Evolutionary conservation across 2,113 vertebrate species (phyloP), one percentile per base, ranked within the genome.

Genomic region (Piaya cayana): DNA sequence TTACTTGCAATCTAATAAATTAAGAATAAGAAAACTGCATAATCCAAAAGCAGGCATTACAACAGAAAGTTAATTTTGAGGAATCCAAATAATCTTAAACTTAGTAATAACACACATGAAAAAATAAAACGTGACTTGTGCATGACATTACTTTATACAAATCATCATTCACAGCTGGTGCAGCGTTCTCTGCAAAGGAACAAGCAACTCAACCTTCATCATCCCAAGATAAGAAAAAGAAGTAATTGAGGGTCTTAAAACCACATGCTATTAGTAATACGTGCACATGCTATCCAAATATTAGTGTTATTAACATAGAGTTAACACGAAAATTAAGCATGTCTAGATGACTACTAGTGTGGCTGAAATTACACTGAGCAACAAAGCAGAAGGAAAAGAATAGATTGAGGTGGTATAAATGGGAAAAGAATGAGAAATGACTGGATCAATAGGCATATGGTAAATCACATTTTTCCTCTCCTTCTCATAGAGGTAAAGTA

Each of bases 361-460:
- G 49, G 29, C 18, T 92, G 86, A 39, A 81, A 84, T 64, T 52
- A 84, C 34, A 77, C 11, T 60, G 39, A 88, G 34, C 52, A 86
- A 23, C 20, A 39, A 64, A 85, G 43, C 12, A 62, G 62, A 86
- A 85, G 21, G 7, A 76, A 71, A 34, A 55, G 27, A 72, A 75
- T 21, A 56, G 49, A 23, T 0, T 68, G 30, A 75, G 26, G 34
- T 23, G 43, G 36, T 15, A 17, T 34, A 11, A 34, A 55, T 55
- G 53, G 29, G 27, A 70, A 43, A 58, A 15, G 4, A 84, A 60
- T 29, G 67, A 69, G 27, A 65, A 80, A 58, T 68, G 22, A 42
- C 34, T 49, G 53, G 43, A 29, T 71, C 77, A 60, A 53, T 8
- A 77, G 68, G 22, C 3, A 27, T 8, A 62, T 16, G 42, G 81